Base-by-base conservation (phyloP, 2,797 vertebrate species). In the Staurois parvus region DNA sequence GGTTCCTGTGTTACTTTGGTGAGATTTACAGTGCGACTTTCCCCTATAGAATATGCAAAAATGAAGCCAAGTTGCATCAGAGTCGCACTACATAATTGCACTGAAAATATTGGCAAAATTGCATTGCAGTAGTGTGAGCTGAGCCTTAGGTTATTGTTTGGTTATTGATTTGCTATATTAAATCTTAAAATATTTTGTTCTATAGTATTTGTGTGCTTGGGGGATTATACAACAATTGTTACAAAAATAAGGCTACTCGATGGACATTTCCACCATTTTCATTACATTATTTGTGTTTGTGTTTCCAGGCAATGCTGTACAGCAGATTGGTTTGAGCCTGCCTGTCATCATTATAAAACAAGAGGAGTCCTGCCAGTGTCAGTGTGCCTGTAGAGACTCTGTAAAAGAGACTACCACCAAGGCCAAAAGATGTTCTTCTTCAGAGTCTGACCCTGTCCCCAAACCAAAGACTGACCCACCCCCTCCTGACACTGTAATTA, bases 301-400 rank as follows among this genome's bases (percentile, higher is more conserved):
- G 2, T 15, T 88, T 89, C 85, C 93, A 99, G 98, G 98, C 88
- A 98, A 88, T 90, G 94, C 97, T 0, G 96, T 99, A 87, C 98
- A 99, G 89, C 98, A 99, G 94, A 99, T 99, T 8, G 98, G 98
- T 88, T 96, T 99, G 92, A 99, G 98, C 74, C 94, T 99, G 88
- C 98, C 98, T 0, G 97, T 99, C 91, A 99, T 99, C 92, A 99
- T 99, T 93, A 99, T 99, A 92, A 99, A 99, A 91, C 98, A 99
- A 94, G 98, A 99, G 90, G 98, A 99, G 89, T 97, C 97, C 37
- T 99, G 98, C 91, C 98, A 99, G 95, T 99, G 98, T 91, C 97
- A 99, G 79, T 99, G 98, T 90, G 95, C 97, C 85, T 99, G 98
- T 93, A 95, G 98, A 93, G 98, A 99, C 94, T 93, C 95, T 48